Percentiles rank a stretch among this genome's conserved stretches.
phyloP scores from a whole-genome alignment of 2,888 invertebrate species.

The Polia nebulosa region DNA sequence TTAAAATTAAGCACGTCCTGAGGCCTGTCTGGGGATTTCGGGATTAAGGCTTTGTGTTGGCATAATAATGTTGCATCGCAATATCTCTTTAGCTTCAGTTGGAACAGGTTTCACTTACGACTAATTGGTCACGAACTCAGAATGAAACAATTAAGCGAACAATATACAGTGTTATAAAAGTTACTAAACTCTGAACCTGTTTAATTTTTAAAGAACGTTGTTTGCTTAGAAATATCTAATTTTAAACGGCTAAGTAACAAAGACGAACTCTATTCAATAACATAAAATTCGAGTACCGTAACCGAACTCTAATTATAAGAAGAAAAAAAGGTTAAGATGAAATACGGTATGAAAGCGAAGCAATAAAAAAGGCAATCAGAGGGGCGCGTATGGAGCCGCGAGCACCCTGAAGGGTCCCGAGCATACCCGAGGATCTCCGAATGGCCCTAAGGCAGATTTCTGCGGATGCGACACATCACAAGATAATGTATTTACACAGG shows the following conservation, averaged over 20 bases:
- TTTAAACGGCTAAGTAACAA: constrained; percentile 3
- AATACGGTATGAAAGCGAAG: constrained; percentile 70
- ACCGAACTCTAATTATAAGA: constrained; percentile 59
- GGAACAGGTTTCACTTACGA: not conserved
- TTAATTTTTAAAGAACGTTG: not conserved
- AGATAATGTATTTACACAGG: constrained; percentile 75
- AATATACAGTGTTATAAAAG: not conserved
- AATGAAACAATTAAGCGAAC: not conserved
- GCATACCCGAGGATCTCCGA: constrained; percentile 39
- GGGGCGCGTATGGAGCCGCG: constrained; percentile 58
- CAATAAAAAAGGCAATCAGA: constrained; percentile 82
- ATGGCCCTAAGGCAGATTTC: constrained; percentile 67
- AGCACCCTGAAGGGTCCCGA: constrained; percentile 49
- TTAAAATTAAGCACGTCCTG: constrained; percentile 48
- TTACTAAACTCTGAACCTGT: not conserved
- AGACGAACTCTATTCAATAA: constrained; percentile 40
- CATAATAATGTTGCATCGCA: constrained; percentile 20
- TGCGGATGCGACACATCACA: constrained; percentile 72
- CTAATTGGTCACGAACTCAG: constrained; percentile 6
- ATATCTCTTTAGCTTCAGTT: constrained; percentile 15
- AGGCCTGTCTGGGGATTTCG: constrained; percentile 27
- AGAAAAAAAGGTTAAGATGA: constrained; percentile 63
- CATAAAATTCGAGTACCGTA: constrained; percentile 43
- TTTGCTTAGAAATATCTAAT: not conserved
- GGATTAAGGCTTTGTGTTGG: constrained; percentile 29